phyloP scores from a whole-genome alignment of 2,888 invertebrate species.

The Luperina testacea region DNA sequence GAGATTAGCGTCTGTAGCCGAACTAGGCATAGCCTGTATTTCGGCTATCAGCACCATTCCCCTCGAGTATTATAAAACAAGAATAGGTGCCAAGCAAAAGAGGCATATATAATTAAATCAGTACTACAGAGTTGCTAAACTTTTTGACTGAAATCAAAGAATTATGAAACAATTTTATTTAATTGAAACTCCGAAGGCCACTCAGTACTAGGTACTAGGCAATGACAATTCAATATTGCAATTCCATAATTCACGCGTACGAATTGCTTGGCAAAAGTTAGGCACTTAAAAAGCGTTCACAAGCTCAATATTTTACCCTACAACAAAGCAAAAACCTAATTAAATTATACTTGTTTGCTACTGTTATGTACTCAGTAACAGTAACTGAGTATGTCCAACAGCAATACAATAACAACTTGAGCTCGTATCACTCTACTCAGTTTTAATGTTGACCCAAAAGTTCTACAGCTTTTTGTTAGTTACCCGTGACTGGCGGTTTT shows the following conservation, averaged over 20 bases:
- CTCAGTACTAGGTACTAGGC: no score
- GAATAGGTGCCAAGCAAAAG: no score
- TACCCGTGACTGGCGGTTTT: conserved; percentile 17
- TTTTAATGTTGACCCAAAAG: conserved; percentile 55
- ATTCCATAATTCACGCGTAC: background rate
- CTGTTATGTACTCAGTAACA: conserved; percentile 18
- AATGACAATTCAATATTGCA: no score
- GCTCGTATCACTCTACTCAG: conserved; percentile 27
- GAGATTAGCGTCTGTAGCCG: no score
- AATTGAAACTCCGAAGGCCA: no score
- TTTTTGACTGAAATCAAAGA: no score
- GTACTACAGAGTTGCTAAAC: no score
- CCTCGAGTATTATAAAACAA: no score
- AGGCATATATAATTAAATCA: no score
- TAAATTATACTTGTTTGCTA: background rate
- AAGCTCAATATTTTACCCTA: background rate
- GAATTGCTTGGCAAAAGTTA: background rate
- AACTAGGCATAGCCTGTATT: no score
- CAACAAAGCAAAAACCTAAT: conserved; percentile 19
- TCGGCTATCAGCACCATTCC: no score
- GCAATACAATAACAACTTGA: conserved; percentile 40
- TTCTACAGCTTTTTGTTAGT: conserved; percentile 47
- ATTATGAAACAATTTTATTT: no score
- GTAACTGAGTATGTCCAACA: conserved; percentile 27
- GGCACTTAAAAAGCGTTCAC: background rate